Conservation (phyloP, 2,888 invertebrate species). For the Amblyteles armatorius region DNA sequence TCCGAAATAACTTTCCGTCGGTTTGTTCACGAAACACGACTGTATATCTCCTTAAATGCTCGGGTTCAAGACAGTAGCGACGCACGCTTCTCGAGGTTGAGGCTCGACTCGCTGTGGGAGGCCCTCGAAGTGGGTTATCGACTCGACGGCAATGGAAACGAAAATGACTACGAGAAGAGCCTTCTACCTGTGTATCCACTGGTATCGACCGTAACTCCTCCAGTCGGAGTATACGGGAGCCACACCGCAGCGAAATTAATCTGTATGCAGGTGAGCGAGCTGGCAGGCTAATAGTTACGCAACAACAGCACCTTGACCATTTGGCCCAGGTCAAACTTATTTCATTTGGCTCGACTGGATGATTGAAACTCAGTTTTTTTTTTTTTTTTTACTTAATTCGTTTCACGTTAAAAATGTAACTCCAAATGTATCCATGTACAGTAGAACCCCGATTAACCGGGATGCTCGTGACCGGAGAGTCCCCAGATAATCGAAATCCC, state of each 20-base stretch:
- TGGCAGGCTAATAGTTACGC: conserved; percentile 77
- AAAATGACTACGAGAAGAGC: conserved; percentile 29
- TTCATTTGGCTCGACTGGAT: conserved; percentile 62
- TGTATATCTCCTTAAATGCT: background rate
- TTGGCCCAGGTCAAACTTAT: conserved; percentile 76
- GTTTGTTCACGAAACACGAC: no score
- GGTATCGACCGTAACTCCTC: conserved; percentile 39
- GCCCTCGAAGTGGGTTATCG: conserved; percentile 63
- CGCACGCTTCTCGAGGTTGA: conserved; percentile 50
- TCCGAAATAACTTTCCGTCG: no score
- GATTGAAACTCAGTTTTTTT: conserved; percentile 23
- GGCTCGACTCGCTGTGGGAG: conserved; percentile 29
- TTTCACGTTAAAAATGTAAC: background rate
- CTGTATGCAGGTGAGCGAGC: conserved; percentile 78
- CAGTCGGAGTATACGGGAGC: conserved; percentile 12
- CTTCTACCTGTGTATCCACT: background rate
- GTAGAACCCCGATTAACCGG: no score
- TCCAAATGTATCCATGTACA: background rate
- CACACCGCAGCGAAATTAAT: conserved; percentile 62
- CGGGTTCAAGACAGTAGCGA: conserved; percentile 21
- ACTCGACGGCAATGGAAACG: conserved; percentile 55
- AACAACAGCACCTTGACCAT: conserved; percentile 82
- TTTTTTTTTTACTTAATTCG: background rate
- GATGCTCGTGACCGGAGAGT: no score
- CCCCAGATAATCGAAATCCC: no score